phyloP scores from a whole-genome alignment of 1,140 invertebrate species.

The Cheumatopsyche charites region DNA sequence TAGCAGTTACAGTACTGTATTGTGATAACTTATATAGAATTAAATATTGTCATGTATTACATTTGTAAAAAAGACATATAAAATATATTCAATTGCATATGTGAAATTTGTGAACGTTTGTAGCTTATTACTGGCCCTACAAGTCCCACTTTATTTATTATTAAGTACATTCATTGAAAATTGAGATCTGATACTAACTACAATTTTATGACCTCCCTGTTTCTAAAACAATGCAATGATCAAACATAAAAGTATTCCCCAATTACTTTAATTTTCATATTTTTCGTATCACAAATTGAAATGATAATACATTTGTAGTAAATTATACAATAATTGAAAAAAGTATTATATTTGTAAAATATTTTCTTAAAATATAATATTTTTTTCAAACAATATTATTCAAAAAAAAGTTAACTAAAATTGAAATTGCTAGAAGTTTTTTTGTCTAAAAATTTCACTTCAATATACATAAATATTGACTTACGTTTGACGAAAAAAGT shows the following conservation, averaged over 20 bases:
- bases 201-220: too few species aligned
- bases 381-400: too few species aligned
- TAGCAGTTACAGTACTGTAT: constrained; percentile 21
- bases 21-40: constrained; percentile 27
- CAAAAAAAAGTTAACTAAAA: too few species aligned
- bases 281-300: neutral
- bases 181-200: too few species aligned
- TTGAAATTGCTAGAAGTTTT: constrained; percentile 19
- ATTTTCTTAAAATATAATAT: too few species aligned
- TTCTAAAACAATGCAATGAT: too few species aligned
- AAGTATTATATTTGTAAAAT: neutral
- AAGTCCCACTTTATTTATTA: constrained; percentile 24
- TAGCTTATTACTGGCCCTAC: constrained; percentile 34
- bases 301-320: neutral
- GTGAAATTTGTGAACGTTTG: constrained; percentile 28
- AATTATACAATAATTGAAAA: neutral
- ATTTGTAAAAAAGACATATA: constrained; percentile 22
- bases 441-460: neutral
- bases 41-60: constrained; percentile 31
- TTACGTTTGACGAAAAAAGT: constrained; percentile 17
- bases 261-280: too few species aligned
- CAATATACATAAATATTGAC: constrained; percentile 15
- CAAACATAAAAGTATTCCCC: too few species aligned
- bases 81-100: constrained; percentile 5
- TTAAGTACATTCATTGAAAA: neutral